A percentile compares a stretch with the other conserved stretches of the same genome.
Conservation (phyloP, 2,113 vertebrate genomes). For the Nothocercus julius region DNA sequence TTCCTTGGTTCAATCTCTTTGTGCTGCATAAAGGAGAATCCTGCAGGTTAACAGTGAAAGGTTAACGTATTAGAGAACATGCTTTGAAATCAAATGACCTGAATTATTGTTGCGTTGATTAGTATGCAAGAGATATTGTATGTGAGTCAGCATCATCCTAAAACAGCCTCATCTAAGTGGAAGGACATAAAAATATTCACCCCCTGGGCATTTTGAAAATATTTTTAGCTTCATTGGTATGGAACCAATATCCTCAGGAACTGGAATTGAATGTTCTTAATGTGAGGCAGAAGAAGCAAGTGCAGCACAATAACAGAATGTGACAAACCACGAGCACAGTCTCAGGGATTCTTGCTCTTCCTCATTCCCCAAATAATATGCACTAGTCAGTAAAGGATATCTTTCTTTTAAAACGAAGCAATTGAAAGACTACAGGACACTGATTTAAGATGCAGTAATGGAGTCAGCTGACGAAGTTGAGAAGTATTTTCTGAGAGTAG, state of each 20-base stretch:
- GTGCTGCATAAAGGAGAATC: not conserved
- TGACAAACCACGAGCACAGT: slow-evolving; percentile 43
- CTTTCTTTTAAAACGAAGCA: not conserved
- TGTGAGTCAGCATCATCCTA: slow-evolving; percentile 54
- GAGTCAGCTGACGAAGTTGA: not conserved
- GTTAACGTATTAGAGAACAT: slow-evolving; percentile 16
- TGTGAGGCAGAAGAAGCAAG: not conserved
- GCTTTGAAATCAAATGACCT: slow-evolving; percentile 62
- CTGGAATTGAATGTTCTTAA: slow-evolving; percentile 53
- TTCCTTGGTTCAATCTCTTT: slow-evolving; percentile 9
- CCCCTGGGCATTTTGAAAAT: slow-evolving; percentile 51
- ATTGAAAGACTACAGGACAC: not conserved
- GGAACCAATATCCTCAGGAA: slow-evolving; percentile 58
- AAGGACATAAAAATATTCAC: slow-evolving; percentile 65
- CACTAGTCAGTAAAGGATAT: slow-evolving; percentile 1
- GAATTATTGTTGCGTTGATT: slow-evolving; percentile 39
- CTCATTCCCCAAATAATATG: not conserved
- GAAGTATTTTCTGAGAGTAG: not conserved
- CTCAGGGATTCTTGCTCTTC: not conserved
- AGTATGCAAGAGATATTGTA: slow-evolving; percentile 51
- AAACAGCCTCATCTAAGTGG: slow-evolving; percentile 41
- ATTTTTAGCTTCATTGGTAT: slow-evolving; percentile 68
- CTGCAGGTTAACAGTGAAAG: slow-evolving; percentile 56
- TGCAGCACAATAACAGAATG: slow-evolving; percentile 43
- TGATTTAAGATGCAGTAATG: not conserved